Base-by-base conservation (phyloP, 2,888 invertebrate genomes). In the Machimus atricapillus region DNA sequence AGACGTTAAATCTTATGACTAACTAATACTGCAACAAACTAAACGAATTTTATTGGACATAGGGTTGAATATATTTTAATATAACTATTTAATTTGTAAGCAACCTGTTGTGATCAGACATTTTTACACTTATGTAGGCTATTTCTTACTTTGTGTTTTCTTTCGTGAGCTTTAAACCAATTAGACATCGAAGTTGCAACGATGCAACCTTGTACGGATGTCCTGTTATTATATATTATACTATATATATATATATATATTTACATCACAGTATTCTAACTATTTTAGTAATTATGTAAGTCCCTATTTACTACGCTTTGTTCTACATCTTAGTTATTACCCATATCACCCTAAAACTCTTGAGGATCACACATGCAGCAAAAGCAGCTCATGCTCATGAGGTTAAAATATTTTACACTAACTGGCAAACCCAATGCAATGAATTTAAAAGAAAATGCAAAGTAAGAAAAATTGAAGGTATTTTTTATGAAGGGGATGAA, bases 41-140 rank as follows among this genome's bases (percentile, higher is more conserved):
- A 82, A 82, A 82, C 58, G 82, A 82, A 82, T 82, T 82, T 82
- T 82, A 82, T 82, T 82, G 34, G 52, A 58, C 78, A 78, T 78
- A 78, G 46, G 46, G 40, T 78, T 37, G 78, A 78, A 43, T 37
- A 78, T 78, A 78, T 78, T 78, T 78, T 78, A 78, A 82, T 56
- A 82, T 37, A 82, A 58, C 52, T 58, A 31, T 58, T 52, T 81
- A 82, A 82, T 82, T 82, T 56, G 31, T 58, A 82, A 82, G 82
- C 19, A 66, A 66, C 66, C 19, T 66, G 66, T 66, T 66, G 66
- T 66, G 66, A 66, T 66, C 66, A 66, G 66, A 66, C 27, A 27
- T 66, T 66, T 66, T 66, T 66, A 66, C 66, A 66, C 66, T 66
- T 66, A n/a, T n/a, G n/a, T n/a, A 66, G 66, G 66, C 66, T 66